A percentile compares a stretch with the other conserved stretches of the same genome.
These are phyloP conservation scores for Remorina albescens DNA, from an alignment of 2,797 vertebrate genomes.

Conservation along the genomic window DNA sequence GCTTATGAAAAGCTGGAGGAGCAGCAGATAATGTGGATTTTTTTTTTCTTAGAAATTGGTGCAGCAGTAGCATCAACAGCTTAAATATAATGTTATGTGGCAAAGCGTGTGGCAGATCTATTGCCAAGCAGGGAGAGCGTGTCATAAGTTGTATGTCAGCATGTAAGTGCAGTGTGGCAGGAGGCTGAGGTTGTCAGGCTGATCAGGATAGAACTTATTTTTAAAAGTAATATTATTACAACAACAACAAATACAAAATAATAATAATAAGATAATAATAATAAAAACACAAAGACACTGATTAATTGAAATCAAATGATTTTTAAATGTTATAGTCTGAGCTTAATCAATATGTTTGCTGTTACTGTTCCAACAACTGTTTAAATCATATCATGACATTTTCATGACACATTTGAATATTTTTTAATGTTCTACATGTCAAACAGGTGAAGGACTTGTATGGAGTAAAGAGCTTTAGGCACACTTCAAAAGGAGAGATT, in stretches of 20 bases:
- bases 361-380: not conserved
- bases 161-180: not conserved
- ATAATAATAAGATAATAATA: no score
- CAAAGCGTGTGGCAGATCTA: no score
- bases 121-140: no score
- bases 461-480: no score
- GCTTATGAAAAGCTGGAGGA: not conserved
- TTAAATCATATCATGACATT: not conserved
- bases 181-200: not conserved
- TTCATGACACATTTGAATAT: not conserved
- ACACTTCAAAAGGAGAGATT: no score
- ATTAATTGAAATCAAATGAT: no score
- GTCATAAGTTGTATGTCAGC: no score
- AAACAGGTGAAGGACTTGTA: not conserved
- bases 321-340: not conserved
- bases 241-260: no score
- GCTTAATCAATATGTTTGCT: not conserved
- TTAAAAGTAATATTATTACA: no score
- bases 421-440: not conserved
- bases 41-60: slow-evolving; percentile 20
- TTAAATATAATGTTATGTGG: no score
- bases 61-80: not conserved
- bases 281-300: no score
- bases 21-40: not conserved
- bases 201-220: not conserved